Evolutionary conservation across 2,888 invertebrate species (phyloP), one percentile per base, ranked within the genome.

Genomic region (Hesperia comma): DNA sequence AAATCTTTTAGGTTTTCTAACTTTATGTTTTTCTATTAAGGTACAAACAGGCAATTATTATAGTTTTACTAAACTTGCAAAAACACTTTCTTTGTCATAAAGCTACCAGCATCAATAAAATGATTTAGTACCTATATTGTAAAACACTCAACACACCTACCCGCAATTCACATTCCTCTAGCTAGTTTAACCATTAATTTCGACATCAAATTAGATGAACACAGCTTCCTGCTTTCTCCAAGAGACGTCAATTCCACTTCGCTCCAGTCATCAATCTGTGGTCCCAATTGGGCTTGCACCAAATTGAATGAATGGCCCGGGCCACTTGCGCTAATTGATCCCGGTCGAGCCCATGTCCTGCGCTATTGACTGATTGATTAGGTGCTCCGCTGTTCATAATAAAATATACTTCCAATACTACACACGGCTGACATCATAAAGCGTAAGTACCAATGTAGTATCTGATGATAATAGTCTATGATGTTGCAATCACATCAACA

Each of bases 321-420:
- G 70, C 74, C 74, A 78, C 77, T 78, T 78, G 74, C 72, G 69
- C 74, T 78, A 78, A 77, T 77, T 78, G 75, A 70, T 75, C 71
- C 67, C 68, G 58, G 69, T 49, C 57, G 46, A 69, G 69, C 68
- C 14, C 56, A 60, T 56, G 67, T 69, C 68, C 69, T 55, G 62
- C 63, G 56, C 68, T 69, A 70, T 69, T 71, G 71, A 57, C 63
- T 70, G 69, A 73, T 70, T 69, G 70, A 70, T 57, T 57, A 61
- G 53, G 40, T 56, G 12, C 37, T 37, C 32, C 57, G 21, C 61
- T 10, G 19, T 26, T 19, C 21, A 46, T 19, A 55, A 61, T 51
- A 61, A 14, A 51, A 37, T 6, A 21, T 61, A 46, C 43, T 46
- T 17, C n/a, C 7, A 46, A 46, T 7, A 46, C 15, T 0, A 7